Base-by-base conservation (phyloP, 2,888 invertebrate species). In the Drosophila anceps region DNA sequence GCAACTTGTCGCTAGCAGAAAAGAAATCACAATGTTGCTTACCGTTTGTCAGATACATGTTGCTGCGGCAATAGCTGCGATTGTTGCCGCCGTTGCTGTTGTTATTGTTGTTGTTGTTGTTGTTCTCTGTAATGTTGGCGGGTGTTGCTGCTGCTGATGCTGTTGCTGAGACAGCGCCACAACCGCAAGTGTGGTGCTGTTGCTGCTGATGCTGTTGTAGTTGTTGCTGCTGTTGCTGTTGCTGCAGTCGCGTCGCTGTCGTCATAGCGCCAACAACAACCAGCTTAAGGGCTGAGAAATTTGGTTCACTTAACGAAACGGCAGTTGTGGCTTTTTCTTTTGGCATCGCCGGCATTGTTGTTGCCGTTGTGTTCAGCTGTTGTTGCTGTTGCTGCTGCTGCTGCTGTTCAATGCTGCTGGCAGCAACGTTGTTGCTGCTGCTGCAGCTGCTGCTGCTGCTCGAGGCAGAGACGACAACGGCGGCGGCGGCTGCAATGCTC, bases 271-370 rank as follows among this genome's bases (percentile, higher is more conserved):
- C 76, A 10, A 65, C 71, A 46, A 82, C 79, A 43, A 70, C 73
- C 48, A 92, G 77, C 81, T 91, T 90, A 27, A 92, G 78, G 76
- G 92, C 90, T 60, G 83, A 77, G 81, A 89, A 92, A 84, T 91
- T 91, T 81, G 87, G 85, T 81, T 92, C 92, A 77, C 76, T 90
- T 76, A 92, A 75, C 76, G 92, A 91, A 73, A 93, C 89, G 81
- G 92, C 89, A 70, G 92, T 90, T 78, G 91, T 74, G 61, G 92
- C 83, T 90, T 93, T 92, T 80, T 93, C 93, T 89, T 93, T 92
- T 90, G 93, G 91, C 93, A 93, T 93, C 82, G 93, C 92, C 92
- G 93, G 92, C 92, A 93, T 93, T 84, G 91, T 92, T 78, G 84
- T 33, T 50, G 50, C 82, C 73, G 73, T 53, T 60, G 79, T 57